Percentiles rank a stretch among this genome's conserved stretches.
Conservation (phyloP, 2,888 invertebrate species). For the Bellardia pandia region DNA sequence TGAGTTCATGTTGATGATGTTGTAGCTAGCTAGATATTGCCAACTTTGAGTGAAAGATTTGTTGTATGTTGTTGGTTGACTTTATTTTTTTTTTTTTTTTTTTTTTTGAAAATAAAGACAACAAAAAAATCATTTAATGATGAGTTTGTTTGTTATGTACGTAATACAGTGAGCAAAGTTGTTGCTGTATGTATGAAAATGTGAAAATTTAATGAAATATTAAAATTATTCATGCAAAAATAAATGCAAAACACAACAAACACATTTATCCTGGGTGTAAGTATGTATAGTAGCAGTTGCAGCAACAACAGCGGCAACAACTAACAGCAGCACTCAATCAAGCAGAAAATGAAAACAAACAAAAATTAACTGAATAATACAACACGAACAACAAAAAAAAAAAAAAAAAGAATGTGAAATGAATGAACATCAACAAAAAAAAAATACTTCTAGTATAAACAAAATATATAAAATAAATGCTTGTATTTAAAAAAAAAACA, state of each 20-base stretch:
- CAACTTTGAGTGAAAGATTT: conserved; percentile 62
- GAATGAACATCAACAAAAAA: conserved; percentile 39
- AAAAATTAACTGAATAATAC: conserved; percentile 66
- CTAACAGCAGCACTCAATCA: conserved; percentile 74
- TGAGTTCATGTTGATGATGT: conserved; percentile 52
- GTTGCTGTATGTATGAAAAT: conserved; percentile 55
- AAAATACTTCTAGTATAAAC: conserved; percentile 47
- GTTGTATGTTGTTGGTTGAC: conserved; percentile 19
- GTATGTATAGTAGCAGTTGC: conserved; percentile 23
- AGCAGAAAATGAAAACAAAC: conserved; percentile 75
- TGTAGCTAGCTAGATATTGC: conserved; percentile 46
- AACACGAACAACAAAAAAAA: background rate
- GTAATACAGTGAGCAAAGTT: conserved; percentile 6
- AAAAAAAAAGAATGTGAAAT: conserved; percentile 45
- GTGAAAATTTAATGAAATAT: conserved; percentile 74
- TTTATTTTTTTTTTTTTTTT: background rate
- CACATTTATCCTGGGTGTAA: conserved; percentile 19
- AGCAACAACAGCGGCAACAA: conserved; percentile 65
- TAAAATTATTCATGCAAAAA: conserved; percentile 72
- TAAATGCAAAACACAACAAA: conserved; percentile 53
- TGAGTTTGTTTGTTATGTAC: conserved; percentile 55
- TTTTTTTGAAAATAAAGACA: conserved; percentile 18
- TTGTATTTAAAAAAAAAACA: conserved; percentile 44
- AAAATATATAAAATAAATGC: conserved; percentile 46
- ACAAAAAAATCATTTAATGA: conserved; percentile 63